Evolutionary conservation across 2,797 vertebrate species (phyloP).

Genomic region (Pseudomugil tenellus): DNA sequence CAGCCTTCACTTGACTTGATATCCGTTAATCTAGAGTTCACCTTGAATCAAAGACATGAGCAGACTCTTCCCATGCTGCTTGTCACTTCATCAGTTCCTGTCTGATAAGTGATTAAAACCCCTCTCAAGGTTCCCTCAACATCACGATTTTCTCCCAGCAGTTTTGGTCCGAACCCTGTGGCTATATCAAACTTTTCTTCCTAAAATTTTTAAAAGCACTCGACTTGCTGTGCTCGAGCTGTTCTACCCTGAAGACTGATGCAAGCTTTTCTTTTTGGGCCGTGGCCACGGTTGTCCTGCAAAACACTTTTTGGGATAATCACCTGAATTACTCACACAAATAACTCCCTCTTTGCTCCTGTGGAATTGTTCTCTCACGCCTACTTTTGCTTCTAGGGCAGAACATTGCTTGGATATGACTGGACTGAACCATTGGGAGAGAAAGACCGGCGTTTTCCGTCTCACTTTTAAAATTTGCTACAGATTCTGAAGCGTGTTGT

Average conservation of each 20-base stretch:
- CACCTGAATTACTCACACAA: conserved; percentile 51
- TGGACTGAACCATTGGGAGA: conserved; percentile 65
- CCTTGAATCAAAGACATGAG: conserved; percentile 67
- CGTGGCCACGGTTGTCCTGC: conserved; percentile 53
- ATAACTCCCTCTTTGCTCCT: conserved; percentile 66
- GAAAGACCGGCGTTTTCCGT: conserved; percentile 51
- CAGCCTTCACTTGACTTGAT: conserved; percentile 64
- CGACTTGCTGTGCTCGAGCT: conserved; percentile 74
- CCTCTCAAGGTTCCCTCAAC: conserved; percentile 44
- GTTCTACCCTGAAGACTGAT: conserved; percentile 71
- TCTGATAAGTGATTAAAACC: conserved; percentile 59
- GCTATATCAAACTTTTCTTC: conserved; percentile 73
- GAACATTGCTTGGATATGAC: conserved; percentile 56
- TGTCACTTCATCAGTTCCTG: conserved; percentile 59
- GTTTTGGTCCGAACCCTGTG: conserved; percentile 76
- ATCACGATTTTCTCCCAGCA: conserved; percentile 52
- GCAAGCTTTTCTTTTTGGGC: conserved; percentile 70
- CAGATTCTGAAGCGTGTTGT: conserved; percentile 58
- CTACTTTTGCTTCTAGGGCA: conserved; percentile 62
- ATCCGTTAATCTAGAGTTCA: conserved; percentile 64
- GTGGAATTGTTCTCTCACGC: conserved; percentile 69
- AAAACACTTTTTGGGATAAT: conserved; percentile 73
- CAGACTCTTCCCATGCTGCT: conserved; percentile 76
- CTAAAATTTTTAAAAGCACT: conserved; percentile 69
- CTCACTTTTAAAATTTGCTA: conserved; percentile 61